These are phyloP conservation scores for Lucifuga dentata DNA, from an alignment of 2,113 vertebrate genomes.

Conservation along the genomic window DNA sequence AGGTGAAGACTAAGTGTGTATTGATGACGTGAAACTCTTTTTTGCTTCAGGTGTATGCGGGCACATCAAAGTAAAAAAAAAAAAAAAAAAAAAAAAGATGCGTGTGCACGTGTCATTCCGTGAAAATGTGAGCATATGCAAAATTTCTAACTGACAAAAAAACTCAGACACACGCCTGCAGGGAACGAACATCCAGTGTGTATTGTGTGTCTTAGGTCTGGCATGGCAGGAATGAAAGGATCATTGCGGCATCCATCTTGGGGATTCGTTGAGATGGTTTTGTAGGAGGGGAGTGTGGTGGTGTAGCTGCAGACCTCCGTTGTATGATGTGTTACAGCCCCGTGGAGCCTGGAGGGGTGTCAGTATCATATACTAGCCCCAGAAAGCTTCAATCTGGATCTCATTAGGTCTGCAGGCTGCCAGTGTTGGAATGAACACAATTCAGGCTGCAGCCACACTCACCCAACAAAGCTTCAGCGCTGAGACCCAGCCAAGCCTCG, in stretches of 20 bases:
- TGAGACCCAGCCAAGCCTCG: conserved; percentile 44
- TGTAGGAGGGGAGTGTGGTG: not conserved
- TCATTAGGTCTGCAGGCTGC: conserved; percentile 67
- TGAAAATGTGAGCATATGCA: conserved; percentile 31
- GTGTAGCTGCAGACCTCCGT: no score
- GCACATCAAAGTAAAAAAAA: not conserved
- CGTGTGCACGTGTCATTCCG: not conserved
- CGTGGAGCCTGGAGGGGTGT: conserved; percentile 54
- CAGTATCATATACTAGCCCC: conserved; percentile 50
- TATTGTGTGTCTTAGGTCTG: conserved; percentile 25
- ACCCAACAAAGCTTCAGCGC: conserved; percentile 48
- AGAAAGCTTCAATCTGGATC: conserved; percentile 69
- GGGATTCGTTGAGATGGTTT: conserved; percentile 35
- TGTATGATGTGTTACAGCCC: conserved; percentile 44
- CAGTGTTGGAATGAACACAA: conserved; percentile 57
- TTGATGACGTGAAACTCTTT: not conserved
- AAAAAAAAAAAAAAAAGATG: not conserved
- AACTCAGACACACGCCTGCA: not conserved
- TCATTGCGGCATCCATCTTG: conserved; percentile 21
- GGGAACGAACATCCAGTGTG: not conserved
- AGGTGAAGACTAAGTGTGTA: not conserved
- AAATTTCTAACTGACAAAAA: conserved; percentile 35
- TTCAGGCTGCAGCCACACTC: conserved; percentile 58
- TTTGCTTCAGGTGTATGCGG: not conserved
- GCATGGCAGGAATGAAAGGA: conserved; percentile 35